A percentile compares a stretch with the other conserved stretches of the same genome.
Evolutionary conservation across 2,888 invertebrate species (phyloP).

Genomic region (Agriopis marginaria): DNA sequence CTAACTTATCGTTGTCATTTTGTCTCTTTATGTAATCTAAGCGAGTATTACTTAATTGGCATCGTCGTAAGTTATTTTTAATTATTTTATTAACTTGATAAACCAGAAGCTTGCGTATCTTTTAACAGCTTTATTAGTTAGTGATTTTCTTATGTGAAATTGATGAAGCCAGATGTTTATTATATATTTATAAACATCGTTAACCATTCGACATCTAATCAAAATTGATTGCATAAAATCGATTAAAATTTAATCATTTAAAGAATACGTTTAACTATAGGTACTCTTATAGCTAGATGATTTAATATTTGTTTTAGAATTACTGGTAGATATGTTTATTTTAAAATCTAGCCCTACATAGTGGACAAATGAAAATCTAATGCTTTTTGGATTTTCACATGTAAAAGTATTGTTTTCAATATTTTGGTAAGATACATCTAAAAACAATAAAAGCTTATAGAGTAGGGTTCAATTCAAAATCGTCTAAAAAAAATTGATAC

Average conservation of each 20-base stretch:
- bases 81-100: conserved; percentile 14
- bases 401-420: no score
- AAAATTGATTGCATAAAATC: conserved; percentile 5
- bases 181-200: conserved; percentile 16
- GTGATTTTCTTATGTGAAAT: conserved; percentile 17
- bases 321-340: no score
- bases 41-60: background rate
- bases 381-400: no score
- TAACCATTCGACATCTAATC: conserved; percentile 2
- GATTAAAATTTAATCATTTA: background rate
- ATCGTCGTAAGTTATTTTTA: background rate
- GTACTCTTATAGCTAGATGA: background rate
- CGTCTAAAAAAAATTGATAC: no score
- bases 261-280: background rate
- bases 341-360: no score
- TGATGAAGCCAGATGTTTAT: conserved; percentile 15
- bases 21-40: conserved; percentile 1
- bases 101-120: conserved; percentile 22
- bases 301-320: no score
- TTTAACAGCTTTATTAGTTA: conserved; percentile 6
- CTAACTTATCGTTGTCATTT: background rate
- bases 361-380: no score
- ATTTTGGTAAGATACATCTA: no score
- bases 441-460: no score
- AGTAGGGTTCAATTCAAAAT: no score